Base-by-base conservation (phyloP, 2,797 vertebrate genomes). In the Antrozous pallidus region DNA sequence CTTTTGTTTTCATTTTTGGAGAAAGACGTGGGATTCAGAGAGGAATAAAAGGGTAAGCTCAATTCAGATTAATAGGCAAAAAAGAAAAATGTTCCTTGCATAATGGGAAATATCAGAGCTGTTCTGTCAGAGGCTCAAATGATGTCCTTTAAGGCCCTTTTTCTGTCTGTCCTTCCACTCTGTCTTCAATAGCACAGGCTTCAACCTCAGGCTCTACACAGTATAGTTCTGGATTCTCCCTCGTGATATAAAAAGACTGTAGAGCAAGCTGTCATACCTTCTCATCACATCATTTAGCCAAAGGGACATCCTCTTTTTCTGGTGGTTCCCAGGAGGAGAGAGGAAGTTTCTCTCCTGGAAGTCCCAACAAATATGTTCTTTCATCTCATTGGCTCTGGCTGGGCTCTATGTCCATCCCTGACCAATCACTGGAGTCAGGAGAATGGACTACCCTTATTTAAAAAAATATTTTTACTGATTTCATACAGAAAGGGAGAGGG, bases 1-100 rank as follows among this genome's bases (percentile, higher is more conserved):
- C 38, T 93, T 82, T 69, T 36, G 33, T 90, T 89, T 92, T 89
- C 38, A 78, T 90, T 94, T 95, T 73, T 84, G 42, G 63, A 88
- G 88, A 56, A 93, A 73, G 10, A 40, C 26, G 31, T 38, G 26
- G 40, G 18, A 3, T 49, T 74, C 77, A 70, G 20, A 71, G 11
- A 74, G 28, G 36, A 22, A 17, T 70, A 47, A 81, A 83, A 65
- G 26, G 10, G 9, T 47, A 51, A 69, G 54, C 10, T 8, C 75
- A 61, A 61, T 12, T 61, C 58, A 61, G 28, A 61, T 61, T 61
- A 61, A 61, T 31, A 61, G 28, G 28, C 58, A 61, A 70, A 40
- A 38, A 58, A 49, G 36, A 31, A 13, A 70, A 42, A 47, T n/a
- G 5, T n/a, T 42, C 42, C 45, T 80, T 78, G n/a, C 18, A 24